Percentiles rank a stretch among this genome's conserved stretches.
phyloP scores from a whole-genome alignment of 2,113 vertebrate species.

The Chaenogobius annularis region DNA sequence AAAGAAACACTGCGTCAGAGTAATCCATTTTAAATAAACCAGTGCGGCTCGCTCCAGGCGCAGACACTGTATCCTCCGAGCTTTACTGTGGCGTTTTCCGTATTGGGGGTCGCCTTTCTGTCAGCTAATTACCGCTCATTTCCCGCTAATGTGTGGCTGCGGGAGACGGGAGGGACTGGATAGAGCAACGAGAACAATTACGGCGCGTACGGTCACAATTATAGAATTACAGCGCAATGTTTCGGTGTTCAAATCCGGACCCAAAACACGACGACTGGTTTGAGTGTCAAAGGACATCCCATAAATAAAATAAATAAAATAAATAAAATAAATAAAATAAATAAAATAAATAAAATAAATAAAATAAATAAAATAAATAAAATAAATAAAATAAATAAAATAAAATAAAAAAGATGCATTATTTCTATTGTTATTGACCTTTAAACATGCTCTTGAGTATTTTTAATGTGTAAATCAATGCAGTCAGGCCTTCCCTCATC shows the following conservation, averaged over 20 bases:
- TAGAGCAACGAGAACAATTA: constrained; percentile 45
- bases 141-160: constrained; percentile 42
- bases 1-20: background rate
- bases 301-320: no score
- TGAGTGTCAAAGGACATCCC: no score
- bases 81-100: constrained; percentile 35
- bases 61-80: constrained; percentile 31
- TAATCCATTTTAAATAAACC: constrained; percentile 20
- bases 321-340: no score
- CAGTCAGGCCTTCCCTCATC: no score
- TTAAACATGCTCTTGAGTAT: no score
- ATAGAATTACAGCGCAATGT: background rate
- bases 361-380: no score
- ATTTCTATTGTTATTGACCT: no score
- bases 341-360: no score
- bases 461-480: no score
- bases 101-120: constrained; percentile 51
- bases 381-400: no score
- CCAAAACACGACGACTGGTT: no score
- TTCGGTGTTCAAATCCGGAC: background rate
- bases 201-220: background rate
- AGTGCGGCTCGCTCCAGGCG: background rate
- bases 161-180: constrained; percentile 39
- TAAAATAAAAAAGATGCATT: no score
- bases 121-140: constrained; percentile 68